A percentile compares a stretch with the other conserved stretches of the same genome.
Conservation (phyloP, 2,113 vertebrate genomes). For the Clarias gariepinus region DNA sequence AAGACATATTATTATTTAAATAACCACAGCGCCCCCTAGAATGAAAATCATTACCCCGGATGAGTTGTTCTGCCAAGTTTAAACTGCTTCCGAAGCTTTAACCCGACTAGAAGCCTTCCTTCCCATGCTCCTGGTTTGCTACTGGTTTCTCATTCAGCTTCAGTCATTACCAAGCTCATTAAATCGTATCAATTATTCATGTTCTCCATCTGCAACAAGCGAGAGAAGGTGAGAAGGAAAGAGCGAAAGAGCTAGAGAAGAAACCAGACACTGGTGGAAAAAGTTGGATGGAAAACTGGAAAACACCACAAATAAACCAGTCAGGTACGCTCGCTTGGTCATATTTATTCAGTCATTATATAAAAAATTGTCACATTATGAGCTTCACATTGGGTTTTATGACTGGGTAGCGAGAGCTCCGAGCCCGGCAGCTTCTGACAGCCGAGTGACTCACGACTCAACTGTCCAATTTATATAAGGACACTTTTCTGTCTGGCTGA, state of each 20-base stretch:
- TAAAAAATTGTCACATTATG: constrained; percentile 50
- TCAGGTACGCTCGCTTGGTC: constrained; percentile 24
- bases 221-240: neutral
- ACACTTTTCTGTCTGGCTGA: constrained; percentile 2
- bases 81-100: constrained; percentile 15
- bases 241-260: neutral
- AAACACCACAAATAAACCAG: constrained; percentile 41
- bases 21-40: neutral
- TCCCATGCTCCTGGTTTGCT: constrained; percentile 26
- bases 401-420: constrained; percentile 46
- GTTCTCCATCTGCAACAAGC: constrained; percentile 47
- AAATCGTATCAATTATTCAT: constrained; percentile 62
- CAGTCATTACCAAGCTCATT: constrained; percentile 55
- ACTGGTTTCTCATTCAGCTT: constrained; percentile 42
- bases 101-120: neutral
- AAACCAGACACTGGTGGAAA: neutral
- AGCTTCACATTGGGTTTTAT: constrained; percentile 48
- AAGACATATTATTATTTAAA: neutral
- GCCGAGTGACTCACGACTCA: constrained; percentile 25
- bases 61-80: constrained; percentile 4
- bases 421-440: constrained; percentile 41
- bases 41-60: neutral
- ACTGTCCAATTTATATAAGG: constrained; percentile 30
- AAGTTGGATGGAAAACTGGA: constrained; percentile 41
- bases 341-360: constrained; percentile 54